Base-by-base conservation (phyloP, 2,797 vertebrate species). In the Xyrichtys novacula region DNA sequence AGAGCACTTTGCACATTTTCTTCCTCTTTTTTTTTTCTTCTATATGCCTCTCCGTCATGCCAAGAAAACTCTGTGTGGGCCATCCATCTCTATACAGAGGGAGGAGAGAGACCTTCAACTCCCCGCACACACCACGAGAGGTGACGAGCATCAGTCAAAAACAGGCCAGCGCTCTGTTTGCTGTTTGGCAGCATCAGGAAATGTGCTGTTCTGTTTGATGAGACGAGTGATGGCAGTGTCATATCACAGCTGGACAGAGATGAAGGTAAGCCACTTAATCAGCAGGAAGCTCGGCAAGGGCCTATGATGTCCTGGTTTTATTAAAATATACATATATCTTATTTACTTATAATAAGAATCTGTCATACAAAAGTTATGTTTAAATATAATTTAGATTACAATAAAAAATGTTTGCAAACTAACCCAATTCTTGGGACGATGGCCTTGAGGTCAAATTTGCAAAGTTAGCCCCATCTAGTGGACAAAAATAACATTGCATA, bases 381-480 rank as follows among this genome's bases (percentile, higher is more conserved):
- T 67, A 12, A 16, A 25, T 48, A 34, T 9, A 6, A 67, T 49
- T 32, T 1, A 4, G 2, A 42, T 38, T 36, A 40, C 0, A 48
- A 22, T 9, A n/a, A 25, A 31, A 40, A 11, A 9, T 28, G n/a
- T 42, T 47, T 29, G 29, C 16, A 29, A 12, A 36, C 60, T 1
- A 55, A 19, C 12, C 16, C 17, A 4, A 46, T 7, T 19, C 29
- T 39, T 2, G 3, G 3, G 17, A 17, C 55, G 0, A 25, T 20
- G 11, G 31, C 38, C 20, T 42, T 4, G 1, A n/a, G 9, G 40
- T 16, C 12, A 58, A 55, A n/a, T 39, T 16, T 71, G 44, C 47
- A 52, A 71, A 68, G 65, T 31, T 44, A 80, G 36, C 76, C 7
- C 83, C 89, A 83, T 78, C 91, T 89, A 75, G 76, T 86, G 88